Percentiles rank a stretch among this genome's conserved stretches.
phyloP scores from a whole-genome alignment of 2,888 invertebrate genomes.

The Desoria tigrina region DNA sequence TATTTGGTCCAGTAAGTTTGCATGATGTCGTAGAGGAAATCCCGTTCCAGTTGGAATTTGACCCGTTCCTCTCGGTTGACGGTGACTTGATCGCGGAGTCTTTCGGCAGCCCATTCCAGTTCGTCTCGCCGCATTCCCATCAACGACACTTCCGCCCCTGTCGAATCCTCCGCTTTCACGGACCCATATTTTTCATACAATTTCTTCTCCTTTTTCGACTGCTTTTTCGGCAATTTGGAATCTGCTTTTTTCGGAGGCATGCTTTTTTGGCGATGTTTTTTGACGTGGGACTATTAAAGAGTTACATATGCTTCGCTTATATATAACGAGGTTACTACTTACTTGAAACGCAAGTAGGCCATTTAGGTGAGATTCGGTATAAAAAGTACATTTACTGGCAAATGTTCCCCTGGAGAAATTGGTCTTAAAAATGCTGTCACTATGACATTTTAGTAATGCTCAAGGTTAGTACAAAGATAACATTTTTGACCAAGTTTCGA shows the following conservation, averaged over 20 bases:
- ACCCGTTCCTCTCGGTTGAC: constrained; percentile 43
- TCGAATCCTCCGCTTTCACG: constrained; percentile 37
- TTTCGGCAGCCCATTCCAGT: constrained; percentile 44
- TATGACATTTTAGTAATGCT: too few relatives aligned
- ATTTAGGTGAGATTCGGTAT: too few relatives aligned
- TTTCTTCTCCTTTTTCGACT: constrained; percentile 40
- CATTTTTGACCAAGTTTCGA: too few relatives aligned
- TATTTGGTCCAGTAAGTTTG: constrained; percentile 30
- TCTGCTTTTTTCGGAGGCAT: constrained; percentile 33
- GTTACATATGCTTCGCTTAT: too few relatives aligned
- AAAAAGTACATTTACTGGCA: too few relatives aligned
- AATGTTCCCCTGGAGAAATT: too few relatives aligned
- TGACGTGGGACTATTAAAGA: too few relatives aligned
- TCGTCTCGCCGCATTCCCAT: constrained; percentile 43
- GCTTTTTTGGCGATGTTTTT: too few relatives aligned
- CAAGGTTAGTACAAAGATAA: too few relatives aligned
- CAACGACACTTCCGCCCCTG: constrained; percentile 33
- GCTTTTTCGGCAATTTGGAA: constrained; percentile 26
- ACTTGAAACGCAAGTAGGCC: too few relatives aligned
- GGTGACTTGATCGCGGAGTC: constrained; percentile 39
- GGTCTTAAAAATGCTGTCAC: too few relatives aligned
- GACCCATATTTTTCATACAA: constrained; percentile 41
- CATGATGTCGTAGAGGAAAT: constrained; percentile 42
- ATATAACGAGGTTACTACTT: too few relatives aligned
- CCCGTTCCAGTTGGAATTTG: constrained; percentile 47